Percentiles rank a stretch among this genome's conserved stretches.
Conservation (phyloP, 2,888 invertebrate genomes). For the Lasioglossum pauxillum region DNA sequence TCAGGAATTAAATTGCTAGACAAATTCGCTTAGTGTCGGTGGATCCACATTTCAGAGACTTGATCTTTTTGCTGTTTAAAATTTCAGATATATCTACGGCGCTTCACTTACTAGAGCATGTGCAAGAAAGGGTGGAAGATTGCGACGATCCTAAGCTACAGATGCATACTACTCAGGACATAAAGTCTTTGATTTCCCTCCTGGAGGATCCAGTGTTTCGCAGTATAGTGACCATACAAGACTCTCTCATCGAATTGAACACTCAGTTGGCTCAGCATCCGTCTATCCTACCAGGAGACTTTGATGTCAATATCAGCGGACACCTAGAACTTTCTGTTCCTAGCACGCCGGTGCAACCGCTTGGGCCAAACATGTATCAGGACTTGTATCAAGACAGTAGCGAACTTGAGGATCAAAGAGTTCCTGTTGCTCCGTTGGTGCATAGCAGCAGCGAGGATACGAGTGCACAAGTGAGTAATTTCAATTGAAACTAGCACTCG, state of each 20-base stretch:
- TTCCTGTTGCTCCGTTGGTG: constrained; percentile 89
- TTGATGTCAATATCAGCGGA: constrained; percentile 95
- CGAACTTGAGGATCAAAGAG: constrained; percentile 91
- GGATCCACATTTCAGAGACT: neutral
- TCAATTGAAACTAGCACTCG: neutral
- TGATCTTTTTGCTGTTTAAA: neutral
- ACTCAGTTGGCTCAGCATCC: constrained; percentile 95
- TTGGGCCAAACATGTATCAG: constrained; percentile 80
- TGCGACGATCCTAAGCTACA: constrained; percentile 93
- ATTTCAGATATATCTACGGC: constrained; percentile 93
- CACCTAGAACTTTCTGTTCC: constrained; percentile 82
- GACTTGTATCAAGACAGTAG: constrained; percentile 82
- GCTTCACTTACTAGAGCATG: constrained; percentile 94
- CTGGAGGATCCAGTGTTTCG: constrained; percentile 96
- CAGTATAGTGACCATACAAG: constrained; percentile 95
- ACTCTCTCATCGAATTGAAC: constrained; percentile 94
- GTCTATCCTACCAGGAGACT: constrained; percentile 96
- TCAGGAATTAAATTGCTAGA: neutral
- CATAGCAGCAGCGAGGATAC: constrained; percentile 83
- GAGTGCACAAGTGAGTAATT: constrained; percentile 78
- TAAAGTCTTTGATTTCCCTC: constrained; percentile 93
- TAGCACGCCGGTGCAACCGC: constrained; percentile 78
- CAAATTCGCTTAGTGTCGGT: neutral
- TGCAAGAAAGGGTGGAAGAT: constrained; percentile 94
- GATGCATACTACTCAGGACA: constrained; percentile 90